A percentile compares a stretch with the other conserved stretches of the same genome.
Conservation (phyloP, 1,140 invertebrate species). For the Cyrtorhinus lividipennis region DNA sequence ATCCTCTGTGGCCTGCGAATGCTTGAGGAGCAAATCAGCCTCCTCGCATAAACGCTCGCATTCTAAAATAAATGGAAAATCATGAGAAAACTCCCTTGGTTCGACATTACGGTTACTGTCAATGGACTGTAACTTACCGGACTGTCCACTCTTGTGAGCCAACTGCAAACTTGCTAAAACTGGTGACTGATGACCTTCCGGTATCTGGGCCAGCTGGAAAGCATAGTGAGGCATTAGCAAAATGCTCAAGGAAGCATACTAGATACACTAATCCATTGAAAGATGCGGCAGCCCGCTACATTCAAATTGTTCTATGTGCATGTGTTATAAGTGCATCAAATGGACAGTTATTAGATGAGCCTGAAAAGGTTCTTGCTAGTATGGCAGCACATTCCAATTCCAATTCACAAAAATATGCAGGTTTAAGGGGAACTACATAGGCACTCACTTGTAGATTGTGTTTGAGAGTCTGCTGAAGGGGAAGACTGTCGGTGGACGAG, state of each 20-base stretch:
- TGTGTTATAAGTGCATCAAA: too few species aligned
- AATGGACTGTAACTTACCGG: conserved; percentile 15
- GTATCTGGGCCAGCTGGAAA: conserved; percentile 42
- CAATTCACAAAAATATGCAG: too few species aligned
- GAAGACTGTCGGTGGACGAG: conserved; percentile 73
- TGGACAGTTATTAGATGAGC: too few species aligned
- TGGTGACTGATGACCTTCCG: conserved; percentile 38
- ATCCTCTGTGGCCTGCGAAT: conserved; percentile 72
- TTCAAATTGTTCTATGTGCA: too few species aligned
- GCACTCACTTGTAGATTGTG: conserved; percentile 54
- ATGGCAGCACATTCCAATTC: too few species aligned
- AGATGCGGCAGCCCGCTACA: too few species aligned
- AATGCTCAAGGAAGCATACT: background rate
- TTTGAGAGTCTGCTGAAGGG: conserved; percentile 47
- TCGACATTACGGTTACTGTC: conserved; percentile 13
- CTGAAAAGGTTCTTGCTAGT: too few species aligned
- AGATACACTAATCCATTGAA: background rate
- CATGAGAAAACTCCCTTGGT: too few species aligned
- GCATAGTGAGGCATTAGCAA: conserved; percentile 8
- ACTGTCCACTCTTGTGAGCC: conserved; percentile 14
- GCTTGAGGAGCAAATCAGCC: conserved; percentile 67
- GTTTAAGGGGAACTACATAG: too few species aligned
- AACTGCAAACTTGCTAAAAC: conserved; percentile 16
- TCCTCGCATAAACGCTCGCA: conserved; percentile 74
- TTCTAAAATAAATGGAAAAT: conserved; percentile 30